Evolutionary conservation across 2,113 vertebrate genomes (phyloP).

Genomic region (Gopherus evgoodei): DNA sequence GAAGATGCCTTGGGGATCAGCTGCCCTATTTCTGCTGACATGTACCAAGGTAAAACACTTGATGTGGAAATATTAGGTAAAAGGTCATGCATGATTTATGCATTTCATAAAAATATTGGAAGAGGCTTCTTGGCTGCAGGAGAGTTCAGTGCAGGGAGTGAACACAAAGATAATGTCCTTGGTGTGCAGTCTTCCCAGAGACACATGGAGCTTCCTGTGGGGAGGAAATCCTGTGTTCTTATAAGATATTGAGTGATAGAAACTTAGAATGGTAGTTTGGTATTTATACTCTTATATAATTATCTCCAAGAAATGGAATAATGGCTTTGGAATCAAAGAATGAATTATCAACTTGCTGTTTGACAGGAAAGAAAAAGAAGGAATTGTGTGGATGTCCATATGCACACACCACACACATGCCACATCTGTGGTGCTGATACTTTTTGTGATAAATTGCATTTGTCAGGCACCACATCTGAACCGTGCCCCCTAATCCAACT

Average conservation of each 20-base stretch:
- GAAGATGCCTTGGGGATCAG: constrained; percentile 91
- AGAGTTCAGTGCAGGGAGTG: constrained; percentile 35
- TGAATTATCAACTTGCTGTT: constrained; percentile 9
- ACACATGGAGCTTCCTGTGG: constrained; percentile 21
- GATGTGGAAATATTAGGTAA: background rate
- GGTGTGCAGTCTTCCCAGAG: background rate
- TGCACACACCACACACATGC: background rate
- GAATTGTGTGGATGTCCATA: background rate
- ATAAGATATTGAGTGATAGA: background rate
- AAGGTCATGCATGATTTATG: background rate
- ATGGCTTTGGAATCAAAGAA: background rate
- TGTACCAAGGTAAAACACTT: constrained; percentile 85
- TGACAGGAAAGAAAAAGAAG: constrained; percentile 9
- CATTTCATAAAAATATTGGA: constrained; percentile 7
- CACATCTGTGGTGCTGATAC: background rate
- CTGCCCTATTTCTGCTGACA: constrained; percentile 85
- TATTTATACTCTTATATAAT: background rate
- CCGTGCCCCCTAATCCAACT: constrained; percentile 1
- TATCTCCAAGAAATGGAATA: background rate
- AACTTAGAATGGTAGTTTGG: background rate
- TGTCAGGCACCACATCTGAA: background rate
- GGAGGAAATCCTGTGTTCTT: constrained; percentile 30
- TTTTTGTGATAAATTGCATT: constrained; percentile 28
- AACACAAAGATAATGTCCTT: background rate
- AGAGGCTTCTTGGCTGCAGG: constrained; percentile 3